Percentiles rank a stretch among this genome's conserved stretches.
These are phyloP conservation scores for Chrysotoxum bicinctum DNA, from an alignment of 2,888 invertebrate genomes.

Conservation along the genomic window DNA sequence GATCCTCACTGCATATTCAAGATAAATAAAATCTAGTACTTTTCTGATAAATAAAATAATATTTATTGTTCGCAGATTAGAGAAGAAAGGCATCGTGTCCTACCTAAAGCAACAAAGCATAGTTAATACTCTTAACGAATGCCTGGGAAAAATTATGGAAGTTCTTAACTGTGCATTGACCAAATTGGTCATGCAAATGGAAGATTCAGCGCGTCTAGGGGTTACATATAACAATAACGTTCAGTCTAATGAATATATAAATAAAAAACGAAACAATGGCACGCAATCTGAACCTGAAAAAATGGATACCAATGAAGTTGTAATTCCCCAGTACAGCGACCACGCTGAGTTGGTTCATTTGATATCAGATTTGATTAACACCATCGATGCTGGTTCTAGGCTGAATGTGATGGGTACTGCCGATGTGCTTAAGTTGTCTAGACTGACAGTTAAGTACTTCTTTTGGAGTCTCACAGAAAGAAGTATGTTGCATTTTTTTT, in stretches of 20 bases:
- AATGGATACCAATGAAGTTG: constrained; percentile 60
- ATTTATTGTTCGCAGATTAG: constrained; percentile 76
- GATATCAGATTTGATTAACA: constrained; percentile 85
- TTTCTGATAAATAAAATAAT: not conserved
- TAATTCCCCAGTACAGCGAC: constrained; percentile 64
- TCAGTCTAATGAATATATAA: constrained; percentile 5
- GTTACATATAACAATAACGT: constrained; percentile 70
- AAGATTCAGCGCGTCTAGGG: constrained; percentile 73
- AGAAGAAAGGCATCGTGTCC: constrained; percentile 77
- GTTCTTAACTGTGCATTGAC: constrained; percentile 79
- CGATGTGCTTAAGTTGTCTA: constrained; percentile 86
- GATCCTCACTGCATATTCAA: too few species aligned
- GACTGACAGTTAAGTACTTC: constrained; percentile 89
- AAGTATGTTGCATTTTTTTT: constrained; percentile 82
- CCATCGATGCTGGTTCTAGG: constrained; percentile 85
- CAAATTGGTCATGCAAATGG: constrained; percentile 76
- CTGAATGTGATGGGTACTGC: constrained; percentile 85
- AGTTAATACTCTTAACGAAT: constrained; percentile 77
- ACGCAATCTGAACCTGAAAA: constrained; percentile 8
- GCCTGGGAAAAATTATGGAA: constrained; percentile 79
- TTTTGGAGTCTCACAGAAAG: constrained; percentile 87
- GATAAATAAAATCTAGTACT: not conserved
- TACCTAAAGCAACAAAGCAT: constrained; percentile 77
- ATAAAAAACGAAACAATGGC: constrained; percentile 57
- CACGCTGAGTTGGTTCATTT: constrained; percentile 81